phyloP scores from a whole-genome alignment of 1,140 invertebrate genomes.

The Tyrophagus putrescentiae region DNA sequence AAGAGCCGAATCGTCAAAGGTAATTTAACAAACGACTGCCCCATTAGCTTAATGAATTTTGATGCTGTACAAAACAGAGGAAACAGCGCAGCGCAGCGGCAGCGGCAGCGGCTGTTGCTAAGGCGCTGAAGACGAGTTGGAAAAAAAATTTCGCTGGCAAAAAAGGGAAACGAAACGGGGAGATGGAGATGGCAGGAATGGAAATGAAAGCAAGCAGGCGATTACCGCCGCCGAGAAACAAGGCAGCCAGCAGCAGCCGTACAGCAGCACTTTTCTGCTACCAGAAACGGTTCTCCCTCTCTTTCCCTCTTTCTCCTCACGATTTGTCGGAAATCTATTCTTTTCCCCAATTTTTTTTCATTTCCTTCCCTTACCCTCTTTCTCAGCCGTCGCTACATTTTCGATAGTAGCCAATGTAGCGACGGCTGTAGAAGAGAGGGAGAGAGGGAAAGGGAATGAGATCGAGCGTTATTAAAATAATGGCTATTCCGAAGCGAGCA shows the following conservation, averaged over 20 bases:
- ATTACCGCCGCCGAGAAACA: not conserved
- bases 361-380: too few relatives aligned
- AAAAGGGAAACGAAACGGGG: not conserved
- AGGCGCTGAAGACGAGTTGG: too few relatives aligned
- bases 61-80: too few relatives aligned
- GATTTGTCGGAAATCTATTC: not conserved
- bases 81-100: too few relatives aligned
- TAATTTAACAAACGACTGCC: constrained; percentile 8
- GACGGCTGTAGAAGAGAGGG: too few relatives aligned
- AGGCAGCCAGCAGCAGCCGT: not conserved
- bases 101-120: too few relatives aligned
- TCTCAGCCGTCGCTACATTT: constrained; percentile 11
- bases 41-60: constrained; percentile 5
- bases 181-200: not conserved
- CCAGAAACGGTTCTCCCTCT: not conserved
- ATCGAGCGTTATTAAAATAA: too few relatives aligned
- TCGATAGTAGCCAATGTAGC: too few relatives aligned
- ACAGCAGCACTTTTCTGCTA: not conserved
- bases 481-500: too few relatives aligned
- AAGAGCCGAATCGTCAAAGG: not conserved
- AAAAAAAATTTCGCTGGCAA: too few relatives aligned
- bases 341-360: too few relatives aligned
- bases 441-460: too few relatives aligned
- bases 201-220: not conserved
- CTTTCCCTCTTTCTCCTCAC: not conserved